Base-by-base conservation (phyloP, 2,113 vertebrate species). In the Albula goreensis region DNA sequence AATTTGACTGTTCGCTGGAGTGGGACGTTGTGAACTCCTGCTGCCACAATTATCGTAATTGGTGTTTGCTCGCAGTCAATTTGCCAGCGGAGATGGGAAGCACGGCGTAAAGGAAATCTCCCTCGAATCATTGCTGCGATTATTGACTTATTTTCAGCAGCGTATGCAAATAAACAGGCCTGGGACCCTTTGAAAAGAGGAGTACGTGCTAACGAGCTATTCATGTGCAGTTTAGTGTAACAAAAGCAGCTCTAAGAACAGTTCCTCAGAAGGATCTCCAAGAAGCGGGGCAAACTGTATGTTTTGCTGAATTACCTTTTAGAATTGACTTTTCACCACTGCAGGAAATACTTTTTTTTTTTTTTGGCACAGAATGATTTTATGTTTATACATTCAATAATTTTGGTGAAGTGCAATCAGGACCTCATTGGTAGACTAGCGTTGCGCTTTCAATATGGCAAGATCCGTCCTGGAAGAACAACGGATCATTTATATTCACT, bases 31-130 rank as follows among this genome's bases (percentile, higher is more conserved):
- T 91, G 87, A 93, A 93, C 93, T 93, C 91, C 89, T 87, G 91
- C 70, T 74, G 90, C 90, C 90, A 85, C 92, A 93, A 93, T 93
- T 89, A 87, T 81, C 83, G 90, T 94, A 94, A 95, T 95, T 95
- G 92, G 70, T 74, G 89, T 89, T 89, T 92, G 92, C 91, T 93
- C 90, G 89, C 87, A 92, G 31, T 95, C 93, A 94, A 94, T 94
- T 94, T 94, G 93, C 93, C 89, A 90, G 88, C 89, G 84, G 90
- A 92, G 92, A 93, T 90, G 89, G 91, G 92, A 89, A 50, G 74
- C 78, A 41, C 78, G 83, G 86, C 91, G 86, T 41, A 84, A 89
- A 85, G 50, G 49, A 86, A 84, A 63, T 85, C 85, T 86, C 74
- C 70, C 85, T 60, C 50, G 87, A 87, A 88, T 88, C 90, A 78